These are phyloP conservation scores for Thalassoma bifasciatum DNA, from an alignment of 2,113 vertebrate genomes.

Conservation along the genomic window DNA sequence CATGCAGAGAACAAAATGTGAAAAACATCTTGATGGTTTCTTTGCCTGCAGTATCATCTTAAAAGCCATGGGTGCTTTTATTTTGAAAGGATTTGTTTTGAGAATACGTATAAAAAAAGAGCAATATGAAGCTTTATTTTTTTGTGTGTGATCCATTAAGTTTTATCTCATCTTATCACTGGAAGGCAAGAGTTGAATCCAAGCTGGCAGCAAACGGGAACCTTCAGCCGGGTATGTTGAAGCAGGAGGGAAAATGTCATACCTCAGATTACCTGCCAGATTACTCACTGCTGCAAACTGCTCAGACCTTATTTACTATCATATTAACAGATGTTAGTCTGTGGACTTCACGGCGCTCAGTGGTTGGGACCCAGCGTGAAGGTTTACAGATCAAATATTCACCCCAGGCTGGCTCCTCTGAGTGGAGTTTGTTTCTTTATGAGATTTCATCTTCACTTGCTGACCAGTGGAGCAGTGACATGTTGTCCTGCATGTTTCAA, in stretches of 20 bases:
- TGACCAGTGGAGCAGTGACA: neutral
- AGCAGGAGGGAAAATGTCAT: slow-evolving; percentile 9
- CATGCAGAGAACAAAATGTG: slow-evolving; percentile 2
- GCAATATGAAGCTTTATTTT: no score
- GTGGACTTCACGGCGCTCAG: slow-evolving; percentile 24
- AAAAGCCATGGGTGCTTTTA: neutral
- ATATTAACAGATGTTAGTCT: slow-evolving; percentile 37
- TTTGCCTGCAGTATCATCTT: neutral
- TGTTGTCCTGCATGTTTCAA: neutral
- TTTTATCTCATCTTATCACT: no score
- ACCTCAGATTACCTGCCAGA: slow-evolving; percentile 13
- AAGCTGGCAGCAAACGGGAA: neutral
- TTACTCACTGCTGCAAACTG: neutral
- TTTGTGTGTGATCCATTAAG: no score
- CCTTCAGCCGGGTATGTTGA: neutral
- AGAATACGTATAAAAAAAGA: no score
- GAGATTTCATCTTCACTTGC: neutral
- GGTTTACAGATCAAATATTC: slow-evolving; percentile 18
- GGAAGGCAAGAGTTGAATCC: neutral
- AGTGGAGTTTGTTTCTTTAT: neutral
- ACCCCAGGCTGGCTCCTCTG: neutral
- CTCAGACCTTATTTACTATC: slow-evolving; percentile 4
- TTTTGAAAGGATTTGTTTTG: neutral
- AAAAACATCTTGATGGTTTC: neutral
- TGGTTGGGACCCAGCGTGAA: slow-evolving; percentile 14